These are phyloP conservation scores for Troides helena DNA, from an alignment of 2,888 invertebrate genomes.

Conservation along the genomic window DNA sequence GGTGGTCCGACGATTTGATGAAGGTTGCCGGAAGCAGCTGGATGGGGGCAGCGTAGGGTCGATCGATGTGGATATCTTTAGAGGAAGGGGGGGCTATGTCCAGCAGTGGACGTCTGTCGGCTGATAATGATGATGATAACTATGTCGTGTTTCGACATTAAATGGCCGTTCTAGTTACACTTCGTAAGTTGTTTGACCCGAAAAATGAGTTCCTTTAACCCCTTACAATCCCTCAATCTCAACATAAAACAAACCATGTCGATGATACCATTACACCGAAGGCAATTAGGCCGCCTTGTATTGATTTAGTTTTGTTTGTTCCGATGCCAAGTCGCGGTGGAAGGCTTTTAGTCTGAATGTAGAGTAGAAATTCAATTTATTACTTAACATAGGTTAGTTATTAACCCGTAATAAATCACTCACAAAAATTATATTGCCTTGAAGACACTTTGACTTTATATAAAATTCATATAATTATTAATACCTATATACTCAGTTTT, in stretches of 20 bases:
- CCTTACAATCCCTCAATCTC: conserved; percentile 8
- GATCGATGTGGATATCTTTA: no score
- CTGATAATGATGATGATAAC: neutral
- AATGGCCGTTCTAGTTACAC: neutral
- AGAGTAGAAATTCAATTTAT: neutral
- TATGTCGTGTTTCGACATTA: neutral
- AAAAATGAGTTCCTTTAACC: conserved; percentile 4
- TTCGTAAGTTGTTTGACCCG: conserved; percentile 15
- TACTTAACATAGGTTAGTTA: neutral
- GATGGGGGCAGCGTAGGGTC: no score
- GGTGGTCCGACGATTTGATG: no score
- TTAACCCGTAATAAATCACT: neutral
- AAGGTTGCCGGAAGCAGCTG: no score
- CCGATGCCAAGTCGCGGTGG: conserved; percentile 5
- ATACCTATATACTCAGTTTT: neutral
- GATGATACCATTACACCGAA: conserved; percentile 15
- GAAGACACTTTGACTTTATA: neutral
- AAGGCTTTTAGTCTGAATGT: neutral
- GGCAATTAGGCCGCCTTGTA: conserved; percentile 22
- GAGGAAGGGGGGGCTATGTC: no score
- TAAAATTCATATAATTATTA: neutral
- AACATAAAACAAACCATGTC: conserved; percentile 21
- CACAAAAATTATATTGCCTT: neutral
- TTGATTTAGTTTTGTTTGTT: conserved; percentile 26
- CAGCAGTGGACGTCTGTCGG: no score